Conservation (phyloP, 2,113 vertebrate species). For the Gavialis gangeticus region DNA sequence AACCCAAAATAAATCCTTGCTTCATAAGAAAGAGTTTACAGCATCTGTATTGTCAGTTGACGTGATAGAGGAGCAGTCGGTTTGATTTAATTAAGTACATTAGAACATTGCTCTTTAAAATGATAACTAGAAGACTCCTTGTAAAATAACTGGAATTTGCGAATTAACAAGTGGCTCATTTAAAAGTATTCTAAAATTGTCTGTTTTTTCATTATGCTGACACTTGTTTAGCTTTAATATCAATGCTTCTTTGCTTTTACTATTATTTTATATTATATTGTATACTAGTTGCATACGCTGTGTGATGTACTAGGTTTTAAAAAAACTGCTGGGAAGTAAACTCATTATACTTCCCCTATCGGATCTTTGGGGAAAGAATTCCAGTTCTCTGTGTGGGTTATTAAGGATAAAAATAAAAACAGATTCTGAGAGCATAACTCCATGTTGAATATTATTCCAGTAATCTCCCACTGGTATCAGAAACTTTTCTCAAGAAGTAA, state of each 20-base stretch:
- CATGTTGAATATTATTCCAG: neutral
- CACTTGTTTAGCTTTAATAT: neutral
- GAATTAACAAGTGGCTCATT: slow-evolving; percentile 33
- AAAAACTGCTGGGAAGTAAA: neutral
- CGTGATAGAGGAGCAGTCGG: neutral
- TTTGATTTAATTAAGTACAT: neutral
- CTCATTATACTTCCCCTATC: neutral
- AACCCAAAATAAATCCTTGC: neutral
- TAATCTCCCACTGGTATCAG: neutral
- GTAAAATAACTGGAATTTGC: neutral
- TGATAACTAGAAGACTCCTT: neutral
- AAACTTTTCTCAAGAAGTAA: neutral
- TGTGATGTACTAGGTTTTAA: too few relatives aligned
- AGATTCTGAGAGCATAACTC: neutral
- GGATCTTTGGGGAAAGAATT: neutral
- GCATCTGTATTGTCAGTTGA: neutral
- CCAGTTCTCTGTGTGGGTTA: neutral
- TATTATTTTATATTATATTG: neutral
- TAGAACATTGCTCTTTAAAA: neutral
- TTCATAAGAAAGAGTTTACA: neutral
- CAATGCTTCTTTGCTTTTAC: neutral
- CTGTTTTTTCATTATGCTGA: neutral
- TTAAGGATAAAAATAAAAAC: neutral
- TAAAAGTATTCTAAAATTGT: neutral
- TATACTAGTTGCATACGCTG: too few relatives aligned